phyloP scores from a whole-genome alignment of 2,888 invertebrate genomes.

The Thereva nobilitata region DNA sequence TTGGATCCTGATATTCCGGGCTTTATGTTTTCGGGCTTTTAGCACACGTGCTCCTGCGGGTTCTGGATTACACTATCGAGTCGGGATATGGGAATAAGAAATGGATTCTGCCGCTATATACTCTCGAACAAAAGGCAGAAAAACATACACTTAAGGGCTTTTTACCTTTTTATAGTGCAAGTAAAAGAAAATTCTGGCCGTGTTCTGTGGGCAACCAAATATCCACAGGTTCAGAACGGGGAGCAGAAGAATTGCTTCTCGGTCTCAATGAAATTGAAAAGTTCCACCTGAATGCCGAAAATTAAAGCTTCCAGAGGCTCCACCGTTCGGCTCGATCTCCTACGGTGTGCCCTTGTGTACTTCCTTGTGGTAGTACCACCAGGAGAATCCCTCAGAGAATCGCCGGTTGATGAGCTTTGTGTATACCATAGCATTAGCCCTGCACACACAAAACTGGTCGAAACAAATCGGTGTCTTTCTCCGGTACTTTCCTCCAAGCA shows the following conservation, averaged over 20 bases:
- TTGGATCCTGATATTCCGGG: neutral
- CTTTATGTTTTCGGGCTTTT: neutral
- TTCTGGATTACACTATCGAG: too few species aligned
- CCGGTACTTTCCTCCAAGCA: too few species aligned
- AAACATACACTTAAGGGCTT: slow-evolving; percentile 14
- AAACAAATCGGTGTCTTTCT: too few species aligned
- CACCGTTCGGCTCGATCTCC: neutral
- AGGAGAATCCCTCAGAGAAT: too few species aligned
- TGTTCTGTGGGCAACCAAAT: neutral
- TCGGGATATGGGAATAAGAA: too few species aligned
- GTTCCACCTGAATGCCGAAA: slow-evolving; percentile 11
- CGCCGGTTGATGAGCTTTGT: too few species aligned
- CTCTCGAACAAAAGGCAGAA: neutral
- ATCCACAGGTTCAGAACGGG: neutral
- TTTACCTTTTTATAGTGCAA: slow-evolving; percentile 1
- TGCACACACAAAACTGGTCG: too few species aligned
- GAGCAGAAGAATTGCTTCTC: neutral
- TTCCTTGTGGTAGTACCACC: too few species aligned
- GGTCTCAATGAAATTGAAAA: slow-evolving; percentile 19
- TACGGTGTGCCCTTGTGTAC: too few species aligned
- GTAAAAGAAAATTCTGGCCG: slow-evolving; percentile 1
- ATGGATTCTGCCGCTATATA: too few species aligned
- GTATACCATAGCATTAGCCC: too few species aligned
- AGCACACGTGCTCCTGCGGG: neutral
- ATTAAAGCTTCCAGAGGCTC: slow-evolving; percentile 21